These are phyloP conservation scores for Notarius lentiginosus DNA, from an alignment of 2,113 vertebrate genomes.

Conservation along the genomic window DNA sequence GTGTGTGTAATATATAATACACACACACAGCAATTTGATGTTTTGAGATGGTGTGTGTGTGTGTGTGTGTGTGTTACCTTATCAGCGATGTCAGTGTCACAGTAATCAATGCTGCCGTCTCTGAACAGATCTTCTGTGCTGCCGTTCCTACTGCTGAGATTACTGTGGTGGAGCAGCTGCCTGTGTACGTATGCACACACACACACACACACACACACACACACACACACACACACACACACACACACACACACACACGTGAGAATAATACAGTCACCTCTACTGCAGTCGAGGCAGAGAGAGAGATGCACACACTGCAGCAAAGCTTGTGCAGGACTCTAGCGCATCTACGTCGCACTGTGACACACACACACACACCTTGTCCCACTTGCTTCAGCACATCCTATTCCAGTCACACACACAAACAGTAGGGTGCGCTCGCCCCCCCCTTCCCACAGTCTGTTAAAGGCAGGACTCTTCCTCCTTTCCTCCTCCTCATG, in stretches of 20 bases:
- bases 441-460: too few relatives aligned
- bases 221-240: slow-evolving; percentile 25
- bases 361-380: neutral
- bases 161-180: slow-evolving; percentile 93
- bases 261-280: slow-evolving; percentile 14
- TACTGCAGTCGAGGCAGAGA: neutral
- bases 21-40: too few relatives aligned
- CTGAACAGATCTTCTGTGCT: slow-evolving; percentile 95
- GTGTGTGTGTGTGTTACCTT: slow-evolving; percentile 76
- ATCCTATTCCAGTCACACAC: neutral
- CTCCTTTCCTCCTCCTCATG: too few relatives aligned
- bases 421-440: neutral
- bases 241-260: slow-evolving; percentile 9
- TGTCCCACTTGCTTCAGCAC: neutral
- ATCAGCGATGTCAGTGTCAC: slow-evolving; percentile 91
- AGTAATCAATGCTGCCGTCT: slow-evolving; percentile 90
- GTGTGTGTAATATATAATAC: too few relatives aligned
- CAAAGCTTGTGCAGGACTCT: neutral
- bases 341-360: neutral
- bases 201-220: slow-evolving; percentile 22
- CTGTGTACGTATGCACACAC: slow-evolving; percentile 66
- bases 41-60: neutral
- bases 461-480: too few relatives aligned
- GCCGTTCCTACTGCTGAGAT: slow-evolving; percentile 94
- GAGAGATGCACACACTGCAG: slow-evolving; percentile 2